These are phyloP conservation scores for Beris morrisii DNA, from an alignment of 2,888 invertebrate genomes.

Conservation along the genomic window DNA sequence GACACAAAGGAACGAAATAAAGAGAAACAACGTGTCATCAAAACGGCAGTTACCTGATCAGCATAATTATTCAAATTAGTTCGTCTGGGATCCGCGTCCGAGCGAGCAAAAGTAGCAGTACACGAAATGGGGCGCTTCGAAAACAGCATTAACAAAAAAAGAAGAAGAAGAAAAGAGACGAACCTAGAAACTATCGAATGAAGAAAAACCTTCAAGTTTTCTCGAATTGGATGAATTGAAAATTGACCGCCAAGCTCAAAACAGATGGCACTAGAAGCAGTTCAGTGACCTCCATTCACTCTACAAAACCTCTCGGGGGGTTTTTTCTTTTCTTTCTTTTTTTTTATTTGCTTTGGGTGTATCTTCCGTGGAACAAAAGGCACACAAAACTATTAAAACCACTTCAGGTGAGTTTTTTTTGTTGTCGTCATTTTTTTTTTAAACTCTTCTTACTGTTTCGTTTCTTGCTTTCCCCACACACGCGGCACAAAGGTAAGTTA, in stretches of 20 bases:
- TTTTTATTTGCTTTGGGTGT: constrained; percentile 6
- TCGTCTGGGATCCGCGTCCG: neutral
- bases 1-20: no score
- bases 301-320: neutral
- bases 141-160: neutral
- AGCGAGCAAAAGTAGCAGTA: neutral
- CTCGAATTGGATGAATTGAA: neutral
- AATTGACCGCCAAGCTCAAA: neutral
- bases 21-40: no score
- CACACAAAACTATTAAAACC: constrained; percentile 17
- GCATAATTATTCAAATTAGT: constrained; percentile 8
- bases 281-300: constrained; percentile 25
- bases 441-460: neutral
- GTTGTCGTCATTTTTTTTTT: neutral
- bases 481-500: neutral
- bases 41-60: constrained; percentile 16
- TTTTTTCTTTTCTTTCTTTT: neutral
- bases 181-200: no score
- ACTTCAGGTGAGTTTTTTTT: constrained; percentile 4
- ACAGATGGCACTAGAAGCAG: constrained; percentile 16
- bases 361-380: constrained; percentile 14
- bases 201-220: neutral
- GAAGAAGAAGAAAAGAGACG: neutral
- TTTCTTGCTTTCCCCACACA: neutral
- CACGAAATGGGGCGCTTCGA: neutral